A percentile compares a stretch with the other conserved stretches of the same genome.
Conservation (phyloP, 2,888 invertebrate species). For the Ferdinandea cuprea region DNA sequence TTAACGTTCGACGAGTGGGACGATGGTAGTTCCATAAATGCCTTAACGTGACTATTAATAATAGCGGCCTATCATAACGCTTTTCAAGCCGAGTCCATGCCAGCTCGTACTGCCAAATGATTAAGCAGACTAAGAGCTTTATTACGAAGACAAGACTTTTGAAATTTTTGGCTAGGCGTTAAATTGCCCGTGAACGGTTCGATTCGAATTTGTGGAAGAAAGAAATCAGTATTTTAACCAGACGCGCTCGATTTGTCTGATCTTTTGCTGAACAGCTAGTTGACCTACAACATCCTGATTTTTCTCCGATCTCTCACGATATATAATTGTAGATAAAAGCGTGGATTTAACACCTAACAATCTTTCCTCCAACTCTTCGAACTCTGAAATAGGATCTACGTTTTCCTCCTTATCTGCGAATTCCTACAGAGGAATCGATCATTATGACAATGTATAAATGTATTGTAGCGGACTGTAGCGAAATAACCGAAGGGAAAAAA, state of each 20-base stretch:
- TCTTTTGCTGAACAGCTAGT: too few relatives aligned
- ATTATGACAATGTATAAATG: too few relatives aligned
- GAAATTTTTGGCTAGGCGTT: conserved; percentile 7
- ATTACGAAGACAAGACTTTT: neutral
- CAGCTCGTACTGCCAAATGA: neutral
- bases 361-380: conserved; percentile 19
- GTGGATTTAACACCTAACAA: too few relatives aligned
- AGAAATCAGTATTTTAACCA: neutral
- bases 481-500: too few relatives aligned
- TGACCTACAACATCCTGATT: too few relatives aligned
- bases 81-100: conserved; percentile 20
- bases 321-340: too few relatives aligned
- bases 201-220: conserved; percentile 9
- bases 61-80: neutral
- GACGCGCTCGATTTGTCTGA: neutral
- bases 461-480: too few relatives aligned
- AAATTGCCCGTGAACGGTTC: conserved; percentile 20
- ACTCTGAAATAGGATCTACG: too few relatives aligned
- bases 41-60: neutral
- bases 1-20: too few relatives aligned
- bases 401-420: too few relatives aligned
- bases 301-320: neutral
- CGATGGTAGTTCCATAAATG: neutral
- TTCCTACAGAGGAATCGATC: too few relatives aligned
- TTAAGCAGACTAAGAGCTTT: conserved; percentile 10